Percentiles rank a stretch among this genome's conserved stretches.
phyloP scores from a whole-genome alignment of 64 coral and sea anemone species.

The Montipora capricornis region DNA sequence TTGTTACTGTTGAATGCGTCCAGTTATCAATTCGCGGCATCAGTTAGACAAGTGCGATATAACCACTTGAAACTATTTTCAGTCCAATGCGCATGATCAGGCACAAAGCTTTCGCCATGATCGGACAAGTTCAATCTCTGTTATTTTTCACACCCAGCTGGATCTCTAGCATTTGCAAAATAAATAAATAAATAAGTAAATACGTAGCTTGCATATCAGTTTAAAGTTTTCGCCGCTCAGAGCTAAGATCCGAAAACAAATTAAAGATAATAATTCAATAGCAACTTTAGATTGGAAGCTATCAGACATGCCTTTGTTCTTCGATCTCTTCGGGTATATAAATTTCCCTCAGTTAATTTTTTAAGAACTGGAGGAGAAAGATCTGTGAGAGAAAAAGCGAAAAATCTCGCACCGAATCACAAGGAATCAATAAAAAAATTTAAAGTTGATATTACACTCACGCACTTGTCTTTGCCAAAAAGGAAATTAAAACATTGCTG shows the following conservation, averaged over 20 bases:
- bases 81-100: too few species aligned
- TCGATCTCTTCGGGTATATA: neutral
- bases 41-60: neutral
- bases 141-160: neutral
- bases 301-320: conserved; percentile 14
- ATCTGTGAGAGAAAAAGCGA: neutral
- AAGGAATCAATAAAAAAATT: neutral
- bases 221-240: conserved; percentile 3
- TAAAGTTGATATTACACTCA: neutral
- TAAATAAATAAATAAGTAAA: neutral
- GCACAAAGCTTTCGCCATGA: neutral
- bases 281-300: conserved; percentile 38
- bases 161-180: neutral
- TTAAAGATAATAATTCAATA: conserved; percentile 46
- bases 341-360: conserved; percentile 10
- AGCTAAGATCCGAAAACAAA: conserved; percentile 5
- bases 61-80: too few species aligned
- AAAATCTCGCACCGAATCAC: neutral
- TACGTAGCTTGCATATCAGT: neutral
- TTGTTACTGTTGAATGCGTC: conserved; percentile 6
- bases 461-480: conserved; percentile 22
- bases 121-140: neutral
- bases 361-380: neutral
- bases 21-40: neutral
- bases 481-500: conserved; percentile 54